Evolutionary conservation across 2,113 vertebrate genomes (phyloP), one percentile per base, ranked within the genome.

Genomic region (Xenopus laevis): DNA sequence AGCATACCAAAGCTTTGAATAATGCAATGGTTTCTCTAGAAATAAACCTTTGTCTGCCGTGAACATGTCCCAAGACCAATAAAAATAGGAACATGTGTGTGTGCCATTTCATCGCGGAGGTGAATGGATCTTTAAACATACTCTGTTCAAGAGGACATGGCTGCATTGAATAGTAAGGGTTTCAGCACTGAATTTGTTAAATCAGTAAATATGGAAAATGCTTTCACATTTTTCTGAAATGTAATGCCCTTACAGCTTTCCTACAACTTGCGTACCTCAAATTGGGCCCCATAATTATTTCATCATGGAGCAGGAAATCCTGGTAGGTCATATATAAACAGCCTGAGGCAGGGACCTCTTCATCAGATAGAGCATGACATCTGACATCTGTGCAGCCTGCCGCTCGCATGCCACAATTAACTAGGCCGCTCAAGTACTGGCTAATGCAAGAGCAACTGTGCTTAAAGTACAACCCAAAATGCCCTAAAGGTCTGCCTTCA

Each of bases 221-320:
- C 83, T 87, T 85, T 82, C 78, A 78, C 82, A 78, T 83, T 86
- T 84, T 82, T 76, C 81, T 83, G 82, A 30, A 84, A 82, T 84
- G 83, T 83, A 86, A 87, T 84, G 84, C 84, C 78, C 83, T 84
- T 89, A 84, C 84, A 88, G 84, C 80, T 82, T 81, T 82, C 84
- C 86, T 30, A 17, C 84, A 89, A 81, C 83, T 73, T 82, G 33
- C 83, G 81, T 81, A 89, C 88, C 88, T 84, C 82, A 77, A 81
- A 82, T 62, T 78, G 87, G 88, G 91, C 89, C 92, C 87, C 92
- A 84, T 94, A 94, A 95, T 94, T 93, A 94, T 93, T 94, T 92
- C 94, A 94, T 93, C 89, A 91, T 94, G 94, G 86, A 86, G 89
- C 92, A 93, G 93, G 94, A 94, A 94, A 90, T 90, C 91, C 92